A percentile compares a stretch with the other conserved stretches of the same genome.
Evolutionary conservation across 2,797 vertebrate species (phyloP).

Genomic region (Artibeus lituratus): DNA sequence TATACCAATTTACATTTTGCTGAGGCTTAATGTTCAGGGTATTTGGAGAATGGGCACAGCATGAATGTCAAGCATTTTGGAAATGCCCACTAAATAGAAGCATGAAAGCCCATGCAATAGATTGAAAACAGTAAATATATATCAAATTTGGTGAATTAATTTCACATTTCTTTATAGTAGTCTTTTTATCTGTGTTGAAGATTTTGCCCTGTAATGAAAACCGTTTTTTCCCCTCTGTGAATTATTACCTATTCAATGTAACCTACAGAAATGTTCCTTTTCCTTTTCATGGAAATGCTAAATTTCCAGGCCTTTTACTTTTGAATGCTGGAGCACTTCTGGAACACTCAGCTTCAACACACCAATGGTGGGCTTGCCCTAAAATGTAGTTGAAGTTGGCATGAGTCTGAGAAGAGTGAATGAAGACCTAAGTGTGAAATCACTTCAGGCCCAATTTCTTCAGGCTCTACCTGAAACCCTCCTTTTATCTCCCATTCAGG

Average conservation of each 20-base stretch:
- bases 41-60: background rate
- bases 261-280: background rate
- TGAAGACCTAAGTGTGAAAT: background rate
- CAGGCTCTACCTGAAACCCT: background rate
- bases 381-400: background rate
- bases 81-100: background rate
- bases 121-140: background rate
- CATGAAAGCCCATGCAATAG: background rate
- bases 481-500: background rate
- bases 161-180: background rate
- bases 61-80: background rate
- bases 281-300: background rate
- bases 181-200: background rate
- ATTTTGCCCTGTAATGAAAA: background rate
- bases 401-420: background rate
- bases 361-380: background rate
- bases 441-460: background rate
- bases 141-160: background rate
- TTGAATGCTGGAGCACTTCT: background rate
- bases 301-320: background rate
- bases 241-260: background rate
- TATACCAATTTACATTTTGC: background rate
- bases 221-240: background rate
- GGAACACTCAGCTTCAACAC: background rate
- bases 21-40: background rate